These are phyloP conservation scores for Eilema sororculum DNA, from an alignment of 2,888 invertebrate genomes.

Conservation along the genomic window DNA sequence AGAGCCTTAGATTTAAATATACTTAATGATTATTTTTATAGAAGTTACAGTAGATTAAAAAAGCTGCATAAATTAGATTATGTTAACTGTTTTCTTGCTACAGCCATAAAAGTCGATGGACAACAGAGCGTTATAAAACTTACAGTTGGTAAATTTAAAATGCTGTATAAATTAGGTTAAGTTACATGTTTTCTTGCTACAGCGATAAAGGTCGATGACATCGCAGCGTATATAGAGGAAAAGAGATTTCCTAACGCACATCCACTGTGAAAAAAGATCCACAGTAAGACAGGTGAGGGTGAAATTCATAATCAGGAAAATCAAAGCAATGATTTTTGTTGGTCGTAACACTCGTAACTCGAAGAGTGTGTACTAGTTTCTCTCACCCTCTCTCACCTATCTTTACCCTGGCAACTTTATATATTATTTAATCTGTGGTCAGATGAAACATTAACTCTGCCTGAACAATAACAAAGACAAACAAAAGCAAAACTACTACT, in stretches of 20 bases:
- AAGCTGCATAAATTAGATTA: too few species aligned
- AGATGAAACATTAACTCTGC: not conserved
- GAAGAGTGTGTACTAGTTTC: too few species aligned
- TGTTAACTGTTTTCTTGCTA: too few species aligned
- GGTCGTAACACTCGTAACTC: too few species aligned
- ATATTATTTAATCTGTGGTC: not conserved
- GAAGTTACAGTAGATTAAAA: too few species aligned
- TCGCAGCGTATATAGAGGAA: not conserved
- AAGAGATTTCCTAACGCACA: not conserved
- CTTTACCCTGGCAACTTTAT: not conserved
- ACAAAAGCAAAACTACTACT: constrained; percentile 1
- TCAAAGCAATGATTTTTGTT: not conserved
- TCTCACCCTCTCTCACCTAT: not conserved
- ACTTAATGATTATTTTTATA: too few species aligned
- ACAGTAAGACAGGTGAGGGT: too few species aligned
- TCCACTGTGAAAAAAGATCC: not conserved
- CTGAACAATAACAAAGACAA: not conserved
- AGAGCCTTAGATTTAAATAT: too few species aligned
- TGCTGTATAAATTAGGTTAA: too few species aligned
- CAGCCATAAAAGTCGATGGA: not conserved
- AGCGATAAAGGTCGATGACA: not conserved
- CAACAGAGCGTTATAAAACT: not conserved
- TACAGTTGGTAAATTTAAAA: too few species aligned
- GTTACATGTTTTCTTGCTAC: too few species aligned
- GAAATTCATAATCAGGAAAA: not conserved